A percentile compares a stretch with the other conserved stretches of the same genome.
Conservation (phyloP, 2,888 invertebrate species). For the Harmothoe impar region DNA sequence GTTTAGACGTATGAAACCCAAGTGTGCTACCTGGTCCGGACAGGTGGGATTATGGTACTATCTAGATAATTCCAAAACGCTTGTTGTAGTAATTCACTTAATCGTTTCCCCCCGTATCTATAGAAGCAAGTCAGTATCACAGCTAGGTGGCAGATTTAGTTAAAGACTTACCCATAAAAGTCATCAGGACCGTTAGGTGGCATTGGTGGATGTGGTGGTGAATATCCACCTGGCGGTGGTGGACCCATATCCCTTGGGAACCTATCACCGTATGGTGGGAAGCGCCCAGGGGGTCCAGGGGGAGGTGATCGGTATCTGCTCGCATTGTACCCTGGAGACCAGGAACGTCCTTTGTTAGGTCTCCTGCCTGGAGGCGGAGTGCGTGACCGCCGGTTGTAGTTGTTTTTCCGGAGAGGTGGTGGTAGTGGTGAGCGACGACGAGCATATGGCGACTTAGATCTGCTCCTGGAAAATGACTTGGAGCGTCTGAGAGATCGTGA, state of each 20-base stretch:
- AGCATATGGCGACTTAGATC: conserved; percentile 12
- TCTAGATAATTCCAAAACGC: no score
- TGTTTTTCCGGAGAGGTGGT: background rate
- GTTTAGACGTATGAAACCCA: no score
- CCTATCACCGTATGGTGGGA: background rate
- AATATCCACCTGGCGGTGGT: background rate
- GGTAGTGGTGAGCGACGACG: background rate
- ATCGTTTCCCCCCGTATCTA: no score
- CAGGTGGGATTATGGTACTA: no score
- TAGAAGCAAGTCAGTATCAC: no score
- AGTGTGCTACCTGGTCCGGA: no score
- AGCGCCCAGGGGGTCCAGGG: conserved; percentile 18
- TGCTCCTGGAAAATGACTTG: background rate
- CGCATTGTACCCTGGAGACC: conserved; percentile 30
- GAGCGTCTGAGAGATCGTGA: conserved; percentile 44
- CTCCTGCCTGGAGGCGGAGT: background rate
- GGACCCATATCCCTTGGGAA: conserved; percentile 24
- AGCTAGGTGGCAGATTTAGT: no score
- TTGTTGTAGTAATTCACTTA: no score
- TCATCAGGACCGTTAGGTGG: conserved; percentile 7
- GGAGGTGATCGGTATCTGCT: conserved; percentile 37
- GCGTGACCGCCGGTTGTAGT: conserved; percentile 22
- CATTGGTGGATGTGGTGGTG: conserved; percentile 26
- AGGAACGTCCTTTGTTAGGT: background rate
- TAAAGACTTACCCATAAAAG: conserved; percentile 28